Evolutionary conservation across 1,140 invertebrate genomes (phyloP).

Genomic region (Psix sp.): DNA sequence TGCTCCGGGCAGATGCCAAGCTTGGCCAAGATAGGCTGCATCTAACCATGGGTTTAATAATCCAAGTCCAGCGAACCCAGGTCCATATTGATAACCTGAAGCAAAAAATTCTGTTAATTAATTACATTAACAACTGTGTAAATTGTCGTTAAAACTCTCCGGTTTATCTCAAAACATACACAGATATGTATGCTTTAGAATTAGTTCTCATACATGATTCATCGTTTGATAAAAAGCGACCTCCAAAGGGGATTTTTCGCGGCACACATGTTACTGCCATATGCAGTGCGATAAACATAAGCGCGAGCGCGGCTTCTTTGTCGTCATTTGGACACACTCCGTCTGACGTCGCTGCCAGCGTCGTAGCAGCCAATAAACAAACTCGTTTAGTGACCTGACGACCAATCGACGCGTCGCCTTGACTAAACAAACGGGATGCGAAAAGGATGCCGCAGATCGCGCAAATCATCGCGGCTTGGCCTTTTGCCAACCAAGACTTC

Average conservation of each 20-base stretch:
- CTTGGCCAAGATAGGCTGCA: conserved; percentile 84
- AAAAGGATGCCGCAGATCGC: conserved; percentile 58
- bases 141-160: too few species aligned
- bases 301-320: conserved; percentile 71
- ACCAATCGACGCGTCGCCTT: conserved; percentile 49
- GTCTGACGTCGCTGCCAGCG: conserved; percentile 25
- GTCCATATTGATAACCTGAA: conserved; percentile 83
- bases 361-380: conserved; percentile 64
- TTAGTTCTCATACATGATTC: too few species aligned
- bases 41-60: conserved; percentile 87
- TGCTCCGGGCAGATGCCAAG: conserved; percentile 81
- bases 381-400: conserved; percentile 39
- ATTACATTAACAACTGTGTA: conserved; percentile 11
- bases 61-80: conserved; percentile 79
- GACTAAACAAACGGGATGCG: conserved; percentile 61
- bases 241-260: too few species aligned
- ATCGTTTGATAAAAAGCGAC: too few species aligned
- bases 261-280: conserved; percentile 75
- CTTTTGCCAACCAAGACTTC: conserved; percentile 61
- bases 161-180: too few species aligned
- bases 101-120: conserved; percentile 62
- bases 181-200: too few species aligned
- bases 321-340: conserved; percentile 52
- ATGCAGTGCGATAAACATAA: conserved; percentile 74
- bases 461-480: conserved; percentile 63